Evolutionary conservation across 2,888 invertebrate genomes (phyloP).

Genomic region (Leptopilina syphax): DNA sequence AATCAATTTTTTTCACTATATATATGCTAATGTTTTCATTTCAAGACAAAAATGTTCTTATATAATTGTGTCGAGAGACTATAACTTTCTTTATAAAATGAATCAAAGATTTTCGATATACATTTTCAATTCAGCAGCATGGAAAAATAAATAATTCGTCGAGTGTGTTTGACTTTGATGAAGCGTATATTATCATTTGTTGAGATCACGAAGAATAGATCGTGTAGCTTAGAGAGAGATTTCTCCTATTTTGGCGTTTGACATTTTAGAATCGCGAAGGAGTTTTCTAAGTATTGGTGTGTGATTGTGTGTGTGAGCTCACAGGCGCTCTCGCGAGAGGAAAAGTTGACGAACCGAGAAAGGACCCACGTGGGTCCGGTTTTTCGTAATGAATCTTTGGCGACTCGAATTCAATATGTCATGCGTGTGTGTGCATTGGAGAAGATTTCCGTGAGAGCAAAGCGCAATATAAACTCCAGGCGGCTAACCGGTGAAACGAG

Average conservation of each 20-base stretch:
- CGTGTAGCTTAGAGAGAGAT: slow-evolving; percentile 50
- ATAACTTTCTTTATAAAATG: slow-evolving; percentile 38
- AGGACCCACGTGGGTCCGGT: slow-evolving; percentile 51
- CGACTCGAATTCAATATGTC: slow-evolving; percentile 51
- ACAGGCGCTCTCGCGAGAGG: neutral
- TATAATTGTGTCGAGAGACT: slow-evolving; percentile 4
- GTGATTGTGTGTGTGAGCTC: neutral
- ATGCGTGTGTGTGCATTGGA: slow-evolving; percentile 9
- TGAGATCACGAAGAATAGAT: slow-evolving; percentile 35
- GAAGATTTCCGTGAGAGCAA: slow-evolving; percentile 69
- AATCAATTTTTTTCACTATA: too few relatives aligned
- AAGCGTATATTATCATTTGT: slow-evolving; percentile 23
- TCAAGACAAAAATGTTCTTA: too few relatives aligned
- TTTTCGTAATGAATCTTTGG: slow-evolving; percentile 52
- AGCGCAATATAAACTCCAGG: slow-evolving; percentile 63
- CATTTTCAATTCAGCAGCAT: neutral
- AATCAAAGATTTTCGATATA: slow-evolving; percentile 8
- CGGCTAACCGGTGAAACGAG: slow-evolving; percentile 63
- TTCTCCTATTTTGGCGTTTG: slow-evolving; percentile 51
- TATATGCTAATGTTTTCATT: too few relatives aligned
- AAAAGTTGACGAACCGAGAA: slow-evolving; percentile 49
- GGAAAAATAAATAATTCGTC: slow-evolving; percentile 32
- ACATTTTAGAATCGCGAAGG: slow-evolving; percentile 32
- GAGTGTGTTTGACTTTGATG: slow-evolving; percentile 22
- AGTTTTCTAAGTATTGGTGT: neutral